Conservation (phyloP, 2,888 invertebrate species). For the Rhimphoctona megacephalus region DNA sequence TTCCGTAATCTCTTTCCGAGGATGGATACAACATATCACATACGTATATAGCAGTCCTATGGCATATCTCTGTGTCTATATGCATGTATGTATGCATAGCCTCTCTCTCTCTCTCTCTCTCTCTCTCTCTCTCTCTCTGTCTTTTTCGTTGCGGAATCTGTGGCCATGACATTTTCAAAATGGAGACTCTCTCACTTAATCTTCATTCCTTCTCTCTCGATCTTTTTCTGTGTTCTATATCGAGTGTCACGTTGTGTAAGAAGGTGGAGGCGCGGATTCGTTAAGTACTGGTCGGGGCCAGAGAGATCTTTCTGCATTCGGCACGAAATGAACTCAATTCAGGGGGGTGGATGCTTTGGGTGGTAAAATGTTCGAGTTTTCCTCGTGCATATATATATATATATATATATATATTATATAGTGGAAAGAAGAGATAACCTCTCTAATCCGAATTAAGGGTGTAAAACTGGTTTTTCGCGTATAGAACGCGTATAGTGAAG, state of each 20-base stretch:
- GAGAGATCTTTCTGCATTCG: constrained; percentile 57
- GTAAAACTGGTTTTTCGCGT: constrained; percentile 50
- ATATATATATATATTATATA: background rate
- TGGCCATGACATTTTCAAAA: constrained; percentile 64
- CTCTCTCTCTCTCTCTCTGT: constrained; percentile 32
- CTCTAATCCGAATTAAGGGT: constrained; percentile 55
- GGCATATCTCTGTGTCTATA: background rate
- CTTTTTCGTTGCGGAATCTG: constrained; percentile 34
- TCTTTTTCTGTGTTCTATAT: constrained; percentile 34
- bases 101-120: constrained; percentile 36
- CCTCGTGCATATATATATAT: background rate
- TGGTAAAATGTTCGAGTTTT: constrained; percentile 16
- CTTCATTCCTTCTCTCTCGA: constrained; percentile 38
- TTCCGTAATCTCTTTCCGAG: constrained; percentile 42
- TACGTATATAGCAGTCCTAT: background rate
- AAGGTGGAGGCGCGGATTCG: constrained; percentile 45
- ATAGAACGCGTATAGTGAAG: constrained; percentile 24
- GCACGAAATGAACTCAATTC: constrained; percentile 65
- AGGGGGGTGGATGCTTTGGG: constrained; percentile 21
- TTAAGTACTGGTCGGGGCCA: constrained; percentile 59
- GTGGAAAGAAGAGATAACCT: constrained; percentile 34
- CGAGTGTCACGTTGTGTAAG: constrained; percentile 35
- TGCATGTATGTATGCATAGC: background rate
- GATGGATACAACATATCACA: constrained; percentile 19
- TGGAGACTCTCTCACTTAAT: constrained; percentile 56